Conservation (phyloP, 2,888 invertebrate genomes). For the Melanostoma scalare region DNA sequence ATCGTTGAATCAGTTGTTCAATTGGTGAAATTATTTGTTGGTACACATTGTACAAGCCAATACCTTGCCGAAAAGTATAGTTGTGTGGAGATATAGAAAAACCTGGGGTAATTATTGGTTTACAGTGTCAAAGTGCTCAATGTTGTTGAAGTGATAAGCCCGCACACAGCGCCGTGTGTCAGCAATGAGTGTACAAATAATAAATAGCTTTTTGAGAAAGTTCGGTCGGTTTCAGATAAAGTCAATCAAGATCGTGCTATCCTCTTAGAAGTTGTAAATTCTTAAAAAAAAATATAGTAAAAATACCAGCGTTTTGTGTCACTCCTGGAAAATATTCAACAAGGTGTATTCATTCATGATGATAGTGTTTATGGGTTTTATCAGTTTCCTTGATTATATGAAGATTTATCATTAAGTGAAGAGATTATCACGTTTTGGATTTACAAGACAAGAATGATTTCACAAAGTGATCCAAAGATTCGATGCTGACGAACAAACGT, state of each 20-base stretch:
- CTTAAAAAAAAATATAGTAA: too few relatives aligned
- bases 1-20: constrained; percentile 53
- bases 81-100: constrained; percentile 39
- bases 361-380: too few relatives aligned
- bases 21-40: constrained; percentile 58
- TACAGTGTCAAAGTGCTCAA: constrained; percentile 45
- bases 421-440: too few relatives aligned
- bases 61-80: constrained; percentile 26
- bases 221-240: constrained; percentile 1
- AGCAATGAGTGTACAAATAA: constrained; percentile 8
- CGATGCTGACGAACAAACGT: too few relatives aligned
- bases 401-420: too few relatives aligned
- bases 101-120: constrained; percentile 56
- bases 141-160: constrained; percentile 63
- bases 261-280: too few relatives aligned
- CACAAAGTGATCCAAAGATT: too few relatives aligned
- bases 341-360: too few relatives aligned
- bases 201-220: constrained; percentile 2
- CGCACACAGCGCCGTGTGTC: constrained; percentile 30
- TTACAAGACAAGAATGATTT: too few relatives aligned
- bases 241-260: background rate
- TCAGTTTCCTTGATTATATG: too few relatives aligned
- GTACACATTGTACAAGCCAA: constrained; percentile 61
- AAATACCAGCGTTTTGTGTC: too few relatives aligned
- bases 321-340: too few relatives aligned